A percentile compares a stretch with the other conserved stretches of the same genome.
These are phyloP conservation scores for Charadrius vociferus DNA, from an alignment of 2,113 vertebrate genomes.

Conservation along the genomic window DNA sequence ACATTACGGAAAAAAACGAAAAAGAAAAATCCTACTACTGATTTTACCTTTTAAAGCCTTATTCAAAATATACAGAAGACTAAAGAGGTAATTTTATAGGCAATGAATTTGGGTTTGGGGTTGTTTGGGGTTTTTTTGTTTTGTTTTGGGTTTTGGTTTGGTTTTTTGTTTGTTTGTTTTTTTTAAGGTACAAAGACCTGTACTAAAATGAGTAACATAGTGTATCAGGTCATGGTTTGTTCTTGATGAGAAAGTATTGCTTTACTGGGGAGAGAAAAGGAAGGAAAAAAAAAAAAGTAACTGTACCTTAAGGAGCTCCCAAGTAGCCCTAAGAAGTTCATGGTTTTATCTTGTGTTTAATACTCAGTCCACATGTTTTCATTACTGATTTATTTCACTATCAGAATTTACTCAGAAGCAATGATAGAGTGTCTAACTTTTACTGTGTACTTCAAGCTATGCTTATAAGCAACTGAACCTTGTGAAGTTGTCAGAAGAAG, in stretches of 20 bases:
- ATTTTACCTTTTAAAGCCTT: neutral
- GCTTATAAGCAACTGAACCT: neutral
- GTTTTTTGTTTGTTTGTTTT: neutral
- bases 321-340: neutral
- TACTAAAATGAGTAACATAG: neutral
- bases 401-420: neutral
- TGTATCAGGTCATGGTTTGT: neutral
- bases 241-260: neutral
- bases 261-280: neutral
- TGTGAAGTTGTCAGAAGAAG: neutral
- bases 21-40: neutral
- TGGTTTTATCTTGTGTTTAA: neutral
- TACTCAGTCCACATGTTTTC: neutral
- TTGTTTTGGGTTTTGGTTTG: neutral
- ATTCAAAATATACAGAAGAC: neutral
- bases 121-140: neutral
- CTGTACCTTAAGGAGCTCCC: neutral
- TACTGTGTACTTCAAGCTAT: neutral
- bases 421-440: neutral
- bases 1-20: neutral
- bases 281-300: neutral
- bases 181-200: neutral
- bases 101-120: accelerated
- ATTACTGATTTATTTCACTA: neutral
- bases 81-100: neutral